Evolutionary conservation across 2,888 invertebrate genomes (phyloP), one percentile per base, ranked within the genome.

Genomic region (Tethea ocularis): DNA sequence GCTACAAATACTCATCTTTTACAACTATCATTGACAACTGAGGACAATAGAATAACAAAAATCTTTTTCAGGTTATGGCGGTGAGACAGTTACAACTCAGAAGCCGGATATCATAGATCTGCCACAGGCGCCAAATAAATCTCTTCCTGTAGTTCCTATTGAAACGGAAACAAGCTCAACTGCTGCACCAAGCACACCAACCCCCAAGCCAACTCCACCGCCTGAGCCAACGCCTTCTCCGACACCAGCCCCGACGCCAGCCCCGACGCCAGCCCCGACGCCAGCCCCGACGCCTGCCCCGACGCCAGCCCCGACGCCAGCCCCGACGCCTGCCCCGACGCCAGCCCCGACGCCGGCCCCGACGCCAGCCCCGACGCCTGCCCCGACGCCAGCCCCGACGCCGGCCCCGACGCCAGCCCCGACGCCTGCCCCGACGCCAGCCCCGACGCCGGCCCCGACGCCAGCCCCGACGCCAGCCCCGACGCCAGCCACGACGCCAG

Each of bases 301-400:
- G n/a, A n/a, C n/a, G n/a, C 87, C 87, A 0, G 52, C 81, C 0
- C 83, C 87, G 0, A 61, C 86, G 0, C 87, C 91, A 1, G 75
- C 83, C 10, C 83, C n/a, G n/a, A n/a, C 93, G 67, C 8, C 94
- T 71, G 17, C 94, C 74, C 33, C 94, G 77, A 51, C 94, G 84
- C 55, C 93, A 13, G 56, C 84, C 41, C 72, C 87, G 41, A 58
- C 82, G 13, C 71, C 87, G 0, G 54, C 82, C 11, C 72, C 85
- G 0, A 61, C 78, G 0, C 80, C 87, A 0, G 72, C 62, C 0
- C 87, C 87, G 0, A 51, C 81, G 0, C 83, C 87, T 0, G 61
- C 86, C 0, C 87, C 91, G 1, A 76, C 83, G 67, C 8, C 94
- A 71, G 17, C 94, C 74, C 33, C 94, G 77, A 55, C 60, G 0